Conservation (phyloP, 2,797 vertebrate species). For the Notamacropus eugenii region DNA sequence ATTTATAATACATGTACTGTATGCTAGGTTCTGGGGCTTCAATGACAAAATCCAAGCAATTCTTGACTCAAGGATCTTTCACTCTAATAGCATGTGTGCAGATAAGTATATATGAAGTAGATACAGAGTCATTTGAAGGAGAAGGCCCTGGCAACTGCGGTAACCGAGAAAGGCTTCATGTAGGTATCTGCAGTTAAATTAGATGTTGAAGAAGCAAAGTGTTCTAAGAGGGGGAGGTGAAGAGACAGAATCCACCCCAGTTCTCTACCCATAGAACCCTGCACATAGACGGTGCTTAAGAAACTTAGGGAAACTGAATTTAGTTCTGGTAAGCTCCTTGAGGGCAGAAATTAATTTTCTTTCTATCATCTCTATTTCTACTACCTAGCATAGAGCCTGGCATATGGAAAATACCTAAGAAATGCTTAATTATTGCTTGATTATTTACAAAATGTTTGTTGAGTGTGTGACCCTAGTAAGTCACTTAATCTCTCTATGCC, state of each 20-base stretch:
- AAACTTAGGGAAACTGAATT: not conserved
- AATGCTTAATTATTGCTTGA: not conserved
- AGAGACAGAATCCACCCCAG: not conserved
- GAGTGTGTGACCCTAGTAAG: not conserved
- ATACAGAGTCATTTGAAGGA: not conserved
- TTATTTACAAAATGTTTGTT: not conserved
- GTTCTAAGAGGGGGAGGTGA: not conserved
- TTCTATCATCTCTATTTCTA: not conserved
- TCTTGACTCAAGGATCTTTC: not conserved
- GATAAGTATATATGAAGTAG: not conserved
- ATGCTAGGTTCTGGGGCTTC: not conserved
- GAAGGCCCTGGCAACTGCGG: not conserved
- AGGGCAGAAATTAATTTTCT: not conserved
- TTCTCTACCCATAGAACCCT: not conserved
- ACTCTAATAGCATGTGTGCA: not conserved
- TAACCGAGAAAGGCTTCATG: not conserved
- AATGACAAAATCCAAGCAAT: not conserved
- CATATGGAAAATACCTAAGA: too few species aligned
- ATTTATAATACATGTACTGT: not conserved
- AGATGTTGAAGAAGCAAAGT: not conserved
- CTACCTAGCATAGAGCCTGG: not conserved
- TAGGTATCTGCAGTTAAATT: not conserved
- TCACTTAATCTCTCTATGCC: not conserved
- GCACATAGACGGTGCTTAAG: not conserved
- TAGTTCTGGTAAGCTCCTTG: not conserved